phyloP scores from a whole-genome alignment of 1,140 invertebrate species.

The Apis florea region DNA sequence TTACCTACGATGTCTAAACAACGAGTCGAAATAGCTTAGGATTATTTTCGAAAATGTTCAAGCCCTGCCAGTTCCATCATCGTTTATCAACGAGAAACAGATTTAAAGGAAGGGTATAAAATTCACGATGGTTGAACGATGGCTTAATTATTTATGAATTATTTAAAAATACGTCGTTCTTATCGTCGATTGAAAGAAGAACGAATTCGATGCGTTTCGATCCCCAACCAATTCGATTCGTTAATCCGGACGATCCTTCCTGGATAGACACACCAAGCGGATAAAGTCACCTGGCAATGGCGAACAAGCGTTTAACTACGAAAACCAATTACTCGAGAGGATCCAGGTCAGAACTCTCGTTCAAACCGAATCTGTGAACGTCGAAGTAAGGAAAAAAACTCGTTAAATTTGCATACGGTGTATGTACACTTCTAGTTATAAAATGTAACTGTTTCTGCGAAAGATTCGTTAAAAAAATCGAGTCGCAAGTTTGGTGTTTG shows the following conservation, averaged over 20 bases:
- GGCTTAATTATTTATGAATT: not conserved
- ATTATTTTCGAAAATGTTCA: too few species aligned
- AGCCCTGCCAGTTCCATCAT: too few species aligned
- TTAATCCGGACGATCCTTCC: not conserved
- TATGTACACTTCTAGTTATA: not conserved
- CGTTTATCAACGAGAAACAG: too few species aligned
- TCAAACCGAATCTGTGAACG: not conserved
- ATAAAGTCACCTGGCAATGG: not conserved
- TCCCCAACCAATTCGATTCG: constrained; percentile 1
- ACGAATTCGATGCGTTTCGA: too few species aligned
- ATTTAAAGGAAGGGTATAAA: not conserved
- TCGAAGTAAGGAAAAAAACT: not conserved
- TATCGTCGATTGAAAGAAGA: too few species aligned
- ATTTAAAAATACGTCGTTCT: too few species aligned
- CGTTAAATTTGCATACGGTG: constrained; percentile 10
- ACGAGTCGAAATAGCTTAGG: too few species aligned
- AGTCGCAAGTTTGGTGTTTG: not conserved
- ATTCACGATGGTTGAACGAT: not conserved
- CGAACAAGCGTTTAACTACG: not conserved
- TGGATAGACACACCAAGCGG: too few species aligned
- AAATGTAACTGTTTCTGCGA: not conserved
- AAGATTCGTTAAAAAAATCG: not conserved
- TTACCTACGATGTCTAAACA: too few species aligned
- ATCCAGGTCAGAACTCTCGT: constrained; percentile 1
- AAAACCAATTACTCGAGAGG: constrained; percentile 9